phyloP scores from a whole-genome alignment of 2,113 vertebrate species.

The Bombycilla garrulus region DNA sequence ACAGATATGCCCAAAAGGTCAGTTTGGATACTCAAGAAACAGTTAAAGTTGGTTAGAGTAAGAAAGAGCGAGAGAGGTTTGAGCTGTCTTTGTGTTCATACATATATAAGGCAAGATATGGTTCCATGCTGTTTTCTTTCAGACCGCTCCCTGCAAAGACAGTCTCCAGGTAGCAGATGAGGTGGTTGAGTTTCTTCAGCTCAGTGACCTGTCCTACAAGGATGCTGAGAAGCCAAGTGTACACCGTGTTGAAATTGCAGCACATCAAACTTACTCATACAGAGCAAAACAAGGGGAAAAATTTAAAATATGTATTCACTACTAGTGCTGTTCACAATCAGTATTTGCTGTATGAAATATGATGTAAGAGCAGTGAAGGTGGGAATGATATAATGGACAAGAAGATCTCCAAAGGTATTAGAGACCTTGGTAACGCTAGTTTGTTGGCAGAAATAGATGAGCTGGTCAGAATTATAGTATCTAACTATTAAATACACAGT shows the following conservation, averaged over 20 bases:
- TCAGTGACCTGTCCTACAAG: accelerated
- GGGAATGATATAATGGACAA: neutral
- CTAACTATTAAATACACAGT: neutral
- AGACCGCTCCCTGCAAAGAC: neutral
- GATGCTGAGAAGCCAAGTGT: neutral
- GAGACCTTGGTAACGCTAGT: neutral
- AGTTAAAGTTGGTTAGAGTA: neutral
- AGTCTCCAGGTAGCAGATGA: neutral
- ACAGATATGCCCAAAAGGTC: neutral
- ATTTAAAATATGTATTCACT: neutral
- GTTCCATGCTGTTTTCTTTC: neutral
- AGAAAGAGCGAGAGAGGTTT: neutral
- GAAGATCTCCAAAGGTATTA: neutral
- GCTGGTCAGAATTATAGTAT: neutral
- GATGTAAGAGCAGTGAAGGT: neutral
- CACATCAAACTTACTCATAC: neutral
- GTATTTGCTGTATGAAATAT: neutral
- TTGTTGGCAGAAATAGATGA: neutral
- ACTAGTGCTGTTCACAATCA: neutral
- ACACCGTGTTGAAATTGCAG: neutral
- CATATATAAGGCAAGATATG: neutral
- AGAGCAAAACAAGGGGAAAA: neutral
- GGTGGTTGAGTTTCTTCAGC: neutral
- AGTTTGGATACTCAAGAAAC: neutral
- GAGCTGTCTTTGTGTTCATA: neutral